Conservation (phyloP, 2,113 vertebrate genomes). For the Chaetorhynchus papuensis region DNA sequence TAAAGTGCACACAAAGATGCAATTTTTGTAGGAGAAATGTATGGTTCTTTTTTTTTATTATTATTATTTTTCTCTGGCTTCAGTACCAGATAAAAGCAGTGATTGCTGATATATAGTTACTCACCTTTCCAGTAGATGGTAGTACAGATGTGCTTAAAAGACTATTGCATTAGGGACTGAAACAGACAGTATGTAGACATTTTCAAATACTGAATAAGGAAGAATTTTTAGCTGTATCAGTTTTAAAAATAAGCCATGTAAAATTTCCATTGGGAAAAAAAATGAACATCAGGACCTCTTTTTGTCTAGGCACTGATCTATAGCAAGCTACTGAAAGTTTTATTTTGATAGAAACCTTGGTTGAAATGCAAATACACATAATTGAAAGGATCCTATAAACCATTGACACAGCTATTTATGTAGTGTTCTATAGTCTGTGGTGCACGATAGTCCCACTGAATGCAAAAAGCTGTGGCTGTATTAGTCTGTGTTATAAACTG, state of each 20-base stretch:
- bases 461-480: neutral
- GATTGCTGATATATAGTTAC: conserved; percentile 56
- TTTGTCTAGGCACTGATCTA: neutral
- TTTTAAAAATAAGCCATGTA: conserved; percentile 23
- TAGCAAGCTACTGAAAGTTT: neutral
- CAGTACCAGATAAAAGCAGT: neutral
- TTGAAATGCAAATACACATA: neutral
- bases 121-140: conserved; percentile 79
- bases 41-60: neutral
- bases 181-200: neutral
- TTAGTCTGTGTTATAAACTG: neutral
- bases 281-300: neutral
- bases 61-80: neutral
- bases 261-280: neutral
- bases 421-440: neutral
- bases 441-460: neutral
- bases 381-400: conserved; percentile 4
- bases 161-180: conserved; percentile 4
- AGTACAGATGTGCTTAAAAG: conserved; percentile 73
- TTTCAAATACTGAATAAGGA: conserved; percentile 18
- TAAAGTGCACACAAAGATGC: neutral
- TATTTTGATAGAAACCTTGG: conserved; percentile 7
- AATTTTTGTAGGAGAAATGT: neutral
- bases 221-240: neutral
- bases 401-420: neutral